Conservation (phyloP, 2,113 vertebrate species). For the Cavia aperea region DNA sequence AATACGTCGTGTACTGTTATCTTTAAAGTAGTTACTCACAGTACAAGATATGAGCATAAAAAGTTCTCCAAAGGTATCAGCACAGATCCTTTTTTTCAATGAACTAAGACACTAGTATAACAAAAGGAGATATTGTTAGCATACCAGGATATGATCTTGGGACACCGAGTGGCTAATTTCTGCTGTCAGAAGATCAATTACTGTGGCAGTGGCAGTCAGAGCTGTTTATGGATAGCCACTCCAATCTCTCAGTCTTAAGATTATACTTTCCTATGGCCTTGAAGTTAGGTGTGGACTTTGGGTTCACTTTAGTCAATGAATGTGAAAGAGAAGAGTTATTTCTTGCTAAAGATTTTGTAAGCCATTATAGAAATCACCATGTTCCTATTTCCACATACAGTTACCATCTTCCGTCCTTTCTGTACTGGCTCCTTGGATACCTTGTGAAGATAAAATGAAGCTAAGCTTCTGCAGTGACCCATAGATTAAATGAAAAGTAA, state of each 20-base stretch:
- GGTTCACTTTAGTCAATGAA: neutral
- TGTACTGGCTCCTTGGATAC: neutral
- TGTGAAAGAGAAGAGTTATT: neutral
- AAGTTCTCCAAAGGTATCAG: neutral
- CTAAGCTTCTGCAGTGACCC: too few species aligned
- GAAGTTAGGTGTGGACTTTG: rapidly evolving
- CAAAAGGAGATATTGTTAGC: neutral
- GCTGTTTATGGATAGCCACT: neutral
- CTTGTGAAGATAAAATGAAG: neutral
- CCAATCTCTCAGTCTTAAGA: neutral
- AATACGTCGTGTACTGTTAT: neutral
- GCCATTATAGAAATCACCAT: neutral
- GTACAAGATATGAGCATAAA: neutral
- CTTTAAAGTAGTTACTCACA: neutral
- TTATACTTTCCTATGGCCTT: too few species aligned
- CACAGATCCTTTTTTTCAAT: neutral
- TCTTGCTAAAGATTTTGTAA: neutral
- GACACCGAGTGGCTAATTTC: neutral
- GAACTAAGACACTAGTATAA: neutral
- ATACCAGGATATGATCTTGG: neutral
- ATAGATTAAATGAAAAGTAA: neutral
- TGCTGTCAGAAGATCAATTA: neutral
- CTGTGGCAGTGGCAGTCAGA: neutral
- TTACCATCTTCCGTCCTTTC: neutral
- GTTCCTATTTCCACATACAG: neutral